Evolutionary conservation across 2,888 invertebrate species (phyloP).

Genomic region (Scaptomyza cyrtandrae): DNA sequence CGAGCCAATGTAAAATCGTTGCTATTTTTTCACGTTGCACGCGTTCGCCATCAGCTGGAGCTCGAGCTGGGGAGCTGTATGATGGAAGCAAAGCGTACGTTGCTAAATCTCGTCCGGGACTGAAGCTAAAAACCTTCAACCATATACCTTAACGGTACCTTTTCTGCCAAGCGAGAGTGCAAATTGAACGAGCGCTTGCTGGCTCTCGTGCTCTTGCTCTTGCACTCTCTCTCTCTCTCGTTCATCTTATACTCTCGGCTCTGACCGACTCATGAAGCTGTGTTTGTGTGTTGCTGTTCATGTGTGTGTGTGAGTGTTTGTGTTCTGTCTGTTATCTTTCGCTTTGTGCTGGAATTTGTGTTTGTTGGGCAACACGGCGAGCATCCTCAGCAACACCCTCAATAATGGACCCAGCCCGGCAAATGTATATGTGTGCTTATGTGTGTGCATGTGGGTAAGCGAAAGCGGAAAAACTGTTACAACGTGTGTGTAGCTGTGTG

Average conservation of each 20-base stretch:
- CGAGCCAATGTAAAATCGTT: conserved; percentile 33
- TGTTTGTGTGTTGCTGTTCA: conserved; percentile 10
- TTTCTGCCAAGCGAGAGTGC: conserved; percentile 31
- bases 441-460: conserved; percentile 25
- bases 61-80: conserved; percentile 21
- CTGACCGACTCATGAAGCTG: conserved; percentile 46
- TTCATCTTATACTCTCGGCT: conserved; percentile 2
- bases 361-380: conserved; percentile 76
- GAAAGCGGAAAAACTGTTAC: conserved; percentile 66
- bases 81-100: conserved; percentile 69
- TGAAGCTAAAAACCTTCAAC: conserved; percentile 73
- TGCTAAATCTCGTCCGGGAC: conserved; percentile 84
- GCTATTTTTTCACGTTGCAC: conserved; percentile 47
- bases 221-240: background rate
- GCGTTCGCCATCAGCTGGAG: conserved; percentile 38
- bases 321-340: conserved; percentile 61
- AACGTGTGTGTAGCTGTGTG: conserved; percentile 23
- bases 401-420: conserved; percentile 58
- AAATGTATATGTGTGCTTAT: conserved; percentile 38
- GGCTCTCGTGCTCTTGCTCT: background rate
- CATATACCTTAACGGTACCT: conserved; percentile 73
- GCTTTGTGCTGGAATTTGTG: conserved; percentile 76
- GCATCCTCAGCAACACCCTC: conserved; percentile 76
- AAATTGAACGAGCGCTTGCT: conserved; percentile 18
- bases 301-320: conserved; percentile 6